A percentile compares a stretch with the other conserved stretches of the same genome.
Conservation (phyloP, 2,113 vertebrate species). For the Abramis brama region DNA sequence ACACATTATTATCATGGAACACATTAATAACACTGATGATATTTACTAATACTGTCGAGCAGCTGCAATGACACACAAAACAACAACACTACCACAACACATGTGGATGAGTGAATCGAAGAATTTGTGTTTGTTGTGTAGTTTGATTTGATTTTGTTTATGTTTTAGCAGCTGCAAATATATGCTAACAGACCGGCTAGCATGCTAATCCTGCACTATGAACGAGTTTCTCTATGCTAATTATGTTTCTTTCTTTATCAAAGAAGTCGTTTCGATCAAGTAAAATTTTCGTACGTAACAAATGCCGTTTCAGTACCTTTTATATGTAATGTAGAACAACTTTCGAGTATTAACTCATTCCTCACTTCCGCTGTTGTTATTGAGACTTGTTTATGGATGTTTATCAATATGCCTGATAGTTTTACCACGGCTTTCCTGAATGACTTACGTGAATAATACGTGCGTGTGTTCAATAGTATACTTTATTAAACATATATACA, state of each 20-base stretch:
- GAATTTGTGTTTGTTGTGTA: background rate
- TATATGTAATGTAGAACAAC: slow-evolving; percentile 4
- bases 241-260: background rate
- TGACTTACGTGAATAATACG: background rate
- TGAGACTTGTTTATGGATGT: slow-evolving; percentile 29
- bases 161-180: background rate
- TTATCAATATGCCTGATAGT: background rate
- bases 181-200: background rate
- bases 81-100: background rate
- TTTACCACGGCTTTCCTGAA: background rate
- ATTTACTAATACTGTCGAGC: background rate
- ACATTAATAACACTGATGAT: background rate
- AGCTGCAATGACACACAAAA: background rate
- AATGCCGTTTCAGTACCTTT: slow-evolving; percentile 28
- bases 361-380: slow-evolving; percentile 38
- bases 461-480: no score
- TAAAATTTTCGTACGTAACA: background rate
- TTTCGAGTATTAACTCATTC: slow-evolving; percentile 2
- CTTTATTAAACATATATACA: no score
- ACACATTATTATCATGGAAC: background rate
- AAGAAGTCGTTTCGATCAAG: background rate
- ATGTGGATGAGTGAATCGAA: background rate
- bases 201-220: background rate
- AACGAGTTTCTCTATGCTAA: background rate
- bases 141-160: background rate